Evolutionary conservation across 2,888 invertebrate genomes (phyloP), one percentile per base, ranked within the genome.

Genomic region (Drosophila tanythrix): DNA sequence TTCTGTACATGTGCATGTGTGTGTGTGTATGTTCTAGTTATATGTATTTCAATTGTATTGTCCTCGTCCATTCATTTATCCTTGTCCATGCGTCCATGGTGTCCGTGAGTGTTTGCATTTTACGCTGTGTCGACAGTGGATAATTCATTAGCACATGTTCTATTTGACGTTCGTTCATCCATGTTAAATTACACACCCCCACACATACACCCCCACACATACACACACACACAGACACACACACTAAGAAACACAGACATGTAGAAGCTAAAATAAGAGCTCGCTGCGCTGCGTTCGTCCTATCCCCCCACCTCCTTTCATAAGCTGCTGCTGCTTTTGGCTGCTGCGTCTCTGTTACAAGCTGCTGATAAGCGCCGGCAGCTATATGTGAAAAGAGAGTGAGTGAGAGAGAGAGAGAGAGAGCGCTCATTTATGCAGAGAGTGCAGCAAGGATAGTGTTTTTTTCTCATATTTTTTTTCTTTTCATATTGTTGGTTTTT

Each of bases 91-190:
- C 48, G 65, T 75, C 66, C 52, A 18, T 27, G 18, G 55, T 75
- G 83, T 86, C 70, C 68, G 82, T 78, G 75, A 85, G 78, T 87
- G 84, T 84, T 84, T 83, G 88, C 87, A 87, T 81, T 88, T 87
- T 75, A 82, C 81, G 83, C 79, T 81, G 38, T 82, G 82, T 82
- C 84, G 85, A 85, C 85, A 79, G 88, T 88, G 85, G 83, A 83
- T 83, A 85, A 85, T 83, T 83, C 83, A 83, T 83, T 85, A 88
- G 85, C 85, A 85, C 85, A 85, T 85, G 85, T 85, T 85, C 85
- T 85, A 88, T 85, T 85, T 85, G 85, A 88, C 85, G 85, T 85
- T 85, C 81, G 85, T 85, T 85, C 85, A 85, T 84, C 85, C 88
- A 85, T 84, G 79, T 55, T 77, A 62, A 69, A 78, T 64, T 62